phyloP scores from a whole-genome alignment of 2,888 invertebrate species.

The Crepidodera aurea region DNA sequence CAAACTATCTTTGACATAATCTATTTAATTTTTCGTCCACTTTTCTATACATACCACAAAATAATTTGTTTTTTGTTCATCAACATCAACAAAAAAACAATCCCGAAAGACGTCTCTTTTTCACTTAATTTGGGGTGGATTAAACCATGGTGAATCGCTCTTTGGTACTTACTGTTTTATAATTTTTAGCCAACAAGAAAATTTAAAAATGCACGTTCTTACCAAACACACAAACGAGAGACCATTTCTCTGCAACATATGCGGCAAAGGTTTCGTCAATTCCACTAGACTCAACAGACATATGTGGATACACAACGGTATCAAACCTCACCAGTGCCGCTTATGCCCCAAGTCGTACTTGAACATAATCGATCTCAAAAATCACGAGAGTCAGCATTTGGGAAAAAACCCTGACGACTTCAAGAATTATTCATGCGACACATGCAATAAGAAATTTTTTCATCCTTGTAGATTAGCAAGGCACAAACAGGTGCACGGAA shows the following conservation, averaged over 20 bases:
- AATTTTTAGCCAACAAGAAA: conserved; percentile 57
- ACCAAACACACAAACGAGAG: conserved; percentile 58
- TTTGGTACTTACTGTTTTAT: too few species aligned
- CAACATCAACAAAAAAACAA: too few species aligned
- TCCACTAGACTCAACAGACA: conserved; percentile 57
- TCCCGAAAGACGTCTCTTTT: too few species aligned
- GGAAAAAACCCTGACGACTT: conserved; percentile 45
- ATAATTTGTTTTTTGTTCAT: too few species aligned
- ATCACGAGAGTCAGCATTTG: conserved; percentile 52
- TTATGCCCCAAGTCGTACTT: conserved; percentile 55
- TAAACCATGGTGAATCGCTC: too few species aligned
- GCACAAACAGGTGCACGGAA: conserved; percentile 62
- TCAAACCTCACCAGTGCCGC: conserved; percentile 55
- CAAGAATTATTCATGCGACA: conserved; percentile 53
- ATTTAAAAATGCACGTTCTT: conserved; percentile 56
- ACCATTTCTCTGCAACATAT: conserved; percentile 57
- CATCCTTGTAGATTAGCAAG: conserved; percentile 62
- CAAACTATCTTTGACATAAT: too few species aligned
- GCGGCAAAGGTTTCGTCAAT: conserved; percentile 58
- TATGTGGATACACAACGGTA: conserved; percentile 58
- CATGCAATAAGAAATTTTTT: conserved; percentile 54
- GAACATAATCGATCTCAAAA: conserved; percentile 55
- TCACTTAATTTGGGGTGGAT: too few species aligned
- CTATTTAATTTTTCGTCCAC: too few species aligned
- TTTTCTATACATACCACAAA: too few species aligned